Evolutionary conservation across 1,140 invertebrate species (phyloP).

Genomic region (Nylanderia fulva): DNA sequence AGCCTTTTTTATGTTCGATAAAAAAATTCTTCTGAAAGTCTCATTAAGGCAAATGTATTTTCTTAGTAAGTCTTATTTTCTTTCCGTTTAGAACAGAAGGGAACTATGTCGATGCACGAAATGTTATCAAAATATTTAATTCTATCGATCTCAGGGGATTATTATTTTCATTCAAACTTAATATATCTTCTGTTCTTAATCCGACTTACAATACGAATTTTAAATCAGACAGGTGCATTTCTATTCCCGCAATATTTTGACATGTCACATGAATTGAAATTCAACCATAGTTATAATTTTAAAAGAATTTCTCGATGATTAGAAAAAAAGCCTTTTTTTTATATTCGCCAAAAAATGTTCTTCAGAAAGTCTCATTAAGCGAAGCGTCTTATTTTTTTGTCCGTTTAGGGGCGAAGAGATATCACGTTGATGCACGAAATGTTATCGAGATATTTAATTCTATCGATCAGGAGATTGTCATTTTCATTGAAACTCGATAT

Average conservation of each 20-base stretch:
- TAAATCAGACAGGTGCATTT: too few relatives aligned
- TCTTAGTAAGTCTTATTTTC: neutral
- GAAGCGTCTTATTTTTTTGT: too few relatives aligned
- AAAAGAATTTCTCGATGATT: too few relatives aligned
- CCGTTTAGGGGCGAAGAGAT: too few relatives aligned
- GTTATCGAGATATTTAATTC: constrained; percentile 4
- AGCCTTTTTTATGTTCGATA: neutral
- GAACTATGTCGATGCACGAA: neutral
- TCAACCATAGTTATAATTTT: too few relatives aligned
- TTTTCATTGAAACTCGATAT: neutral
- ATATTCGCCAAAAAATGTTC: too few relatives aligned
- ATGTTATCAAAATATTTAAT: constrained; percentile 2
- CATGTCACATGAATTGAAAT: too few relatives aligned
- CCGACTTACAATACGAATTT: neutral
- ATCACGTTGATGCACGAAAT: neutral
- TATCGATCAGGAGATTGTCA: neutral
- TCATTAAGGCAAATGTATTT: neutral
- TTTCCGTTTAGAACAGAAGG: neutral
- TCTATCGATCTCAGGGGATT: neutral
- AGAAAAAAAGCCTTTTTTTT: too few relatives aligned
- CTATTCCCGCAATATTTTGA: too few relatives aligned
- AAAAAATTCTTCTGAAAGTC: neutral
- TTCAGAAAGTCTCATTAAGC: too few relatives aligned
- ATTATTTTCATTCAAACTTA: neutral
- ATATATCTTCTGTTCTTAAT: neutral